phyloP scores from a whole-genome alignment of 2,797 vertebrate genomes.

The Molossus molossus region DNA sequence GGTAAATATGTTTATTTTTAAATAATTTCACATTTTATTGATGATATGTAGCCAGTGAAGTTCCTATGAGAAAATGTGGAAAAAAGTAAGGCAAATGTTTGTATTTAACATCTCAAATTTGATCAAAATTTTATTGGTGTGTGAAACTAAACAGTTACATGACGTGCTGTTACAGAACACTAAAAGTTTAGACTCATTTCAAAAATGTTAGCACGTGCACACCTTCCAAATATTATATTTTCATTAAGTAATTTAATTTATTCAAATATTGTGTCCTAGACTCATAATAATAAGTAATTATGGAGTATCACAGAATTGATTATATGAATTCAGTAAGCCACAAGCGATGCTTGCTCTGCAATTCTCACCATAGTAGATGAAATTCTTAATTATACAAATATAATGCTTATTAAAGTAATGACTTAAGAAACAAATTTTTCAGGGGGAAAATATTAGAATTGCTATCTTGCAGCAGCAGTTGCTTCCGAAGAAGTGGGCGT shows the following conservation, averaged over 20 bases:
- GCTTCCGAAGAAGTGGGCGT: not conserved
- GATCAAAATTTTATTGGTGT: not conserved
- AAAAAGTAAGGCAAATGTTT: not conserved
- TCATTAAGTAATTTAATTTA: not conserved
- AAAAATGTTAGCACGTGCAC: not conserved
- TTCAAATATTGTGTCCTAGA: not conserved
- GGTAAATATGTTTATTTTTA: not conserved
- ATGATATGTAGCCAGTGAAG: not conserved
- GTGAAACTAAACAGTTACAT: not conserved
- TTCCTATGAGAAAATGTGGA: not conserved
- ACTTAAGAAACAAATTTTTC: not conserved
- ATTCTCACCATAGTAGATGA: not conserved
- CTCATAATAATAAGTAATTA: not conserved
- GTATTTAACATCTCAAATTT: not conserved
- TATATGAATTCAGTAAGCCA: not conserved
- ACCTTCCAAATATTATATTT: not conserved
- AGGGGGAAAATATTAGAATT: not conserved
- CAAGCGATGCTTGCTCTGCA: not conserved
- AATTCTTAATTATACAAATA: not conserved
- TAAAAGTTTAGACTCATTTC: not conserved
- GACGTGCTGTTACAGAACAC: not conserved
- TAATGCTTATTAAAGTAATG: not conserved
- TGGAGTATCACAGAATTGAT: not conserved
- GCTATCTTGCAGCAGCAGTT: not conserved
- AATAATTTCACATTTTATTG: slow-evolving; percentile 4